phyloP scores from a whole-genome alignment of 2,113 vertebrate genomes.

The Mormyrus iriodes region DNA sequence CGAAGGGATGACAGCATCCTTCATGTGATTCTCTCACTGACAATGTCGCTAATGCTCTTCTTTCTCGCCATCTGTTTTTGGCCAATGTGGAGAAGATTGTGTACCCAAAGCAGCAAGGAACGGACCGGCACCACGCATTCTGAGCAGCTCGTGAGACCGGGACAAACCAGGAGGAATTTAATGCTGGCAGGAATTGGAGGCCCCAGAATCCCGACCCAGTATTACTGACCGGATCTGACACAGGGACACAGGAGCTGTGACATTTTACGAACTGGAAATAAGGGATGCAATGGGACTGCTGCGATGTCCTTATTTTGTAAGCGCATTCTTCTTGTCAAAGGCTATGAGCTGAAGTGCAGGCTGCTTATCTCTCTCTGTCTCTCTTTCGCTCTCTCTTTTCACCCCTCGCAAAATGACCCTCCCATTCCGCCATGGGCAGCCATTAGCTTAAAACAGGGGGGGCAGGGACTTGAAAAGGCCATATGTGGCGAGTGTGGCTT shows the following conservation, averaged over 20 bases:
- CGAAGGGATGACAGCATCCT: not conserved
- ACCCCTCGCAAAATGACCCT: not conserved
- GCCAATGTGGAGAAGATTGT: slow-evolving; percentile 50
- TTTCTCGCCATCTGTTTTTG: slow-evolving; percentile 26
- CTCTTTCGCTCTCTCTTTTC: not conserved
- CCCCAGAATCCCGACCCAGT: not conserved
- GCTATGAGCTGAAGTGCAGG: not conserved
- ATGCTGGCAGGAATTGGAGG: not conserved
- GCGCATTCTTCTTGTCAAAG: not conserved
- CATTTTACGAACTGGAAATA: slow-evolving; percentile 30
- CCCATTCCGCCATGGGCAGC: not conserved
- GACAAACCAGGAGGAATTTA: not conserved
- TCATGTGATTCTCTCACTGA: not conserved
- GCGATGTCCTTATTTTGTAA: slow-evolving; percentile 1
- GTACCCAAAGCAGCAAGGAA: slow-evolving; percentile 71
- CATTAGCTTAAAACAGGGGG: not conserved
- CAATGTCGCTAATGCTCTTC: not conserved
- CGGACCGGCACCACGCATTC: slow-evolving; percentile 69
- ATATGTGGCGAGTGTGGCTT: not conserved
- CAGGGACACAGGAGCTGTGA: slow-evolving; percentile 15
- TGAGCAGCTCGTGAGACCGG: slow-evolving; percentile 49
- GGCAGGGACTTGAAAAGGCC: not conserved
- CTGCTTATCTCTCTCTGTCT: not conserved
- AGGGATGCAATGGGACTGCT: slow-evolving; percentile 6
- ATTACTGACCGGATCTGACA: not conserved